These are phyloP conservation scores for Hyles lineata DNA, from an alignment of 2,888 invertebrate genomes.

Conservation along the genomic window DNA sequence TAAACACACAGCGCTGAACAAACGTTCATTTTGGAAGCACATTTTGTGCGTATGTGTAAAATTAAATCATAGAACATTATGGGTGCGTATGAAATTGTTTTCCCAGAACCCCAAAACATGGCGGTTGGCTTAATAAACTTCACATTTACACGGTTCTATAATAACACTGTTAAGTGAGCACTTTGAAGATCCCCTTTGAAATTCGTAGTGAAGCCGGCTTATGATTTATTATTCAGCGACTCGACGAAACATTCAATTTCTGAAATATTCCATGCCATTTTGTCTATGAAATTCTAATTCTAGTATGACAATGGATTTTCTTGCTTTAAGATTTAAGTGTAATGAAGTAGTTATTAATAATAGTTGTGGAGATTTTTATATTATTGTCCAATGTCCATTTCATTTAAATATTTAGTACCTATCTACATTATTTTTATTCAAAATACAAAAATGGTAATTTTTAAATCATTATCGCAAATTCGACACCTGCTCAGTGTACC, in stretches of 20 bases:
- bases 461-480: background rate
- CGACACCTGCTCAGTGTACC: background rate
- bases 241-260: slow-evolving; percentile 58
- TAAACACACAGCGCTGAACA: no score
- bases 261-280: slow-evolving; percentile 36
- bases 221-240: slow-evolving; percentile 72
- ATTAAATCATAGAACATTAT: slow-evolving; percentile 11
- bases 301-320: slow-evolving; percentile 27
- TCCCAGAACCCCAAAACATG: slow-evolving; percentile 36
- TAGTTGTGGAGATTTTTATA: background rate
- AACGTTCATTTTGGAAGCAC: background rate
- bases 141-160: slow-evolving; percentile 58
- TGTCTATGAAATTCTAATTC: slow-evolving; percentile 43
- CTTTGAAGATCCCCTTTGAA: slow-evolving; percentile 75
- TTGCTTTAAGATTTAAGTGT: background rate
- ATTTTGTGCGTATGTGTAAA: background rate
- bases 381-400: no score
- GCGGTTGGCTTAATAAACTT: slow-evolving; percentile 46
- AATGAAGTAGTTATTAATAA: background rate
- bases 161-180: slow-evolving; percentile 66
- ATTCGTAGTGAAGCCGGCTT: slow-evolving; percentile 59
- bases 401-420: no score
- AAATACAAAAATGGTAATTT: no score
- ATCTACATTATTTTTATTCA: no score
- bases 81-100: slow-evolving; percentile 20